Evolutionary conservation across 2,888 invertebrate genomes (phyloP), one percentile per base, ranked within the genome.

Genomic region (Andrena fulva): DNA sequence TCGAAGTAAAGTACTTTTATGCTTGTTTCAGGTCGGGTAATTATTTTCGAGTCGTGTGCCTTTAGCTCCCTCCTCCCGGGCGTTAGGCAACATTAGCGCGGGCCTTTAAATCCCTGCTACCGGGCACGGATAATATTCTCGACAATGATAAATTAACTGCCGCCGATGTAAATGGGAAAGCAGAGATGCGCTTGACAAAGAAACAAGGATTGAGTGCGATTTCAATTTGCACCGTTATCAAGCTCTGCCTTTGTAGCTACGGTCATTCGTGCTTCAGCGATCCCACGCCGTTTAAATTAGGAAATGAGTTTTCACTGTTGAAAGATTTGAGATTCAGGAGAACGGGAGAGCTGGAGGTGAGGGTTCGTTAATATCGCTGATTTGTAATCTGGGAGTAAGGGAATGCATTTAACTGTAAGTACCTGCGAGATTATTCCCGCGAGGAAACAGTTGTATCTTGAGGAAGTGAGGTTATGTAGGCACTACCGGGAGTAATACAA

Each of bases 111-210:
- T 84, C 69, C 75, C 60, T 54, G 75, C 71, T 71, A 75, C 64
- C 35, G 73, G 64, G 20, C 56, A 54, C 35, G 68, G 52, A 68
- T 71, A 82, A 85, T 76, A 63, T 60, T 29, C 35, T 5, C 59
- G 78, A 78, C 82, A 63, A 77, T 82, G 82, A 82, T 80, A 80
- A 71, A 87, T 87, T 76, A 80, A 78, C 29, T n/a, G 50, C 16
- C 24, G 59, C 31, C 48, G 7, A 7, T 56, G 56, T 56, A 29
- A 86, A 80, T 68, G 29, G 29, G 35, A 62, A 10, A 12, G 52
- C 52, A n/a, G 20, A 35, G n/a, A 42, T 8, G 10, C 54, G 10
- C 20, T n/a, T 42, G n/a, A 10, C 24, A 56, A 50, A 67, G 66
- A 27, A 59, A 74, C 56, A 3, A 42, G n/a, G 68, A 78, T 62